Percentiles rank a stretch among this genome's conserved stretches.
These are phyloP conservation scores for Anguilla marmorata DNA, from an alignment of 2,797 vertebrate genomes.

Conservation along the genomic window DNA sequence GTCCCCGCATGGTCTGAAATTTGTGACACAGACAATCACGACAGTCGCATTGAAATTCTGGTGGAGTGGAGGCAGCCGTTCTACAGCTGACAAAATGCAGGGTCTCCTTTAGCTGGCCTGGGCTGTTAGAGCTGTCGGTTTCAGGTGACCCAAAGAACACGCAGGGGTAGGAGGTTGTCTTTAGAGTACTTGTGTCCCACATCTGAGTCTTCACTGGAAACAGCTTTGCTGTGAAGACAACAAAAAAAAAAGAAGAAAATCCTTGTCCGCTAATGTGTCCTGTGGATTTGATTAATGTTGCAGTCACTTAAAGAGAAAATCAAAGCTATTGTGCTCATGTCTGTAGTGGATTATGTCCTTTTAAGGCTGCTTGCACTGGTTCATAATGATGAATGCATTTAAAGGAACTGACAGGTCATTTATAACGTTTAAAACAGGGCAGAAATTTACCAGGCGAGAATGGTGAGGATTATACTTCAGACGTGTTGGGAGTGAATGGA, in stretches of 20 bases:
- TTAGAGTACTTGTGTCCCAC: neutral
- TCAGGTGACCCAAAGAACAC: neutral
- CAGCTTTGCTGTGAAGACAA: neutral
- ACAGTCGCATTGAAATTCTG: slow-evolving; percentile 45
- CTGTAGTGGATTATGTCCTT: slow-evolving; percentile 14
- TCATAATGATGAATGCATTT: slow-evolving; percentile 35
- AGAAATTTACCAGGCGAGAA: slow-evolving; percentile 27
- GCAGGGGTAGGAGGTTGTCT: neutral
- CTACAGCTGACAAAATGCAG: slow-evolving; percentile 24
- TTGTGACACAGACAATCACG: slow-evolving; percentile 41
- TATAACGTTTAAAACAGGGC: slow-evolving; percentile 32
- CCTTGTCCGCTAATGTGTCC: neutral
- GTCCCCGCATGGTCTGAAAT: slow-evolving; percentile 24
- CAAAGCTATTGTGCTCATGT: slow-evolving; percentile 23
- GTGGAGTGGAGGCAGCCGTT: slow-evolving; percentile 18
- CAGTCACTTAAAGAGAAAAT: slow-evolving; percentile 1
- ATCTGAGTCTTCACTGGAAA: neutral
- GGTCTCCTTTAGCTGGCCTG: neutral
- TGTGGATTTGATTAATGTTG: slow-evolving; percentile 8
- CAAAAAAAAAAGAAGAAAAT: neutral
- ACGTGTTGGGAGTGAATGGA: slow-evolving; percentile 39
- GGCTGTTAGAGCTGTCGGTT: neutral
- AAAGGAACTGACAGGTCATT: slow-evolving; percentile 29
- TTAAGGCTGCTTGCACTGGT: neutral
- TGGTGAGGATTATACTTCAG: slow-evolving; percentile 46